Evolutionary conservation across 2,797 vertebrate species (phyloP), one percentile per base, ranked within the genome.

Genomic region (Sphenopsis melanotis): DNA sequence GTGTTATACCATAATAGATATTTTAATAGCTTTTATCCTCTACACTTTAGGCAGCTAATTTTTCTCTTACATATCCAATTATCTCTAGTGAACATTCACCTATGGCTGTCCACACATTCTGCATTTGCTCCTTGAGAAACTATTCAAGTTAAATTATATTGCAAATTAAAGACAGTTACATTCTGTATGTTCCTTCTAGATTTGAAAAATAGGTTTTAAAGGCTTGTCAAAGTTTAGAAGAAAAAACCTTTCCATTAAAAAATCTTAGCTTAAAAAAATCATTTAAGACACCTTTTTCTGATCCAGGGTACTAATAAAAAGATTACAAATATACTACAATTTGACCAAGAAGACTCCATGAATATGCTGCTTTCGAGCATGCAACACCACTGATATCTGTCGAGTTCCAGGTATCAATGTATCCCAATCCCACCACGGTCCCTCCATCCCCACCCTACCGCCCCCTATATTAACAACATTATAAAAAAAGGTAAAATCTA

Each of bases 401-500:
- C 56, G 24, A 78, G 29, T 72, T 93, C 92, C 96, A 89, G 94
- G 96, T 95, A 87, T 76, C 93, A 93, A 96, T 42, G 68, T 60
- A 90, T 94, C 80, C 93, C 93, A 85, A 57, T n/a, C 59, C 72
- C 77, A 92, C 56, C 95, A 68, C 70, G 16, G 64, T 34, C 85
- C 95, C 65, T 79, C 87, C 11, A 9, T 57, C 91, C 95, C 93
- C 69, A 4, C 87, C 90, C 79, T 2, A 71, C 66, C 76, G 15
- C 72, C 86, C 50, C 44, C 71, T 65, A 94, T 89, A 96, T 89
- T 92, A 98, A 97, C 56, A 96, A 86, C 72, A 93, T 95, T 90
- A 95, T 96, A 97, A 96, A 97, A 98, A 98, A 98, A 96, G 92
- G 94, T 96, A 96, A 97, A 97, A 97, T 95, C 97, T 97, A 96